A percentile compares a stretch with the other conserved stretches of the same genome.
Conservation (phyloP, 2,113 vertebrate genomes). For the Neogobius melanostomus region DNA sequence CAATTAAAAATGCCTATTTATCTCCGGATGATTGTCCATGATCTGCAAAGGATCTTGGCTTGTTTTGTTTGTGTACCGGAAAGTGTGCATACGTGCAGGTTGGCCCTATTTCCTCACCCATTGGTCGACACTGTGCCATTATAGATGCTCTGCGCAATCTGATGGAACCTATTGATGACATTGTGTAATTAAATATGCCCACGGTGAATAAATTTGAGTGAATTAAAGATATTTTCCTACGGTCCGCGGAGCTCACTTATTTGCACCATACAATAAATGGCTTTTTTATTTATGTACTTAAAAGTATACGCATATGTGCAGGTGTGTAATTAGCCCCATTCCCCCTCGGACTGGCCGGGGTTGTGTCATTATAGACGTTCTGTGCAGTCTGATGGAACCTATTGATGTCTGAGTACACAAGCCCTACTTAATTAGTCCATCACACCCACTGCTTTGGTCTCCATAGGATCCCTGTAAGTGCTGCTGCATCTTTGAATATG, state of each 20-base stretch:
- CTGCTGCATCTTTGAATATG: conserved; percentile 64
- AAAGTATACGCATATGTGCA: conserved; percentile 43
- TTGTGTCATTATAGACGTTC: conserved; percentile 64
- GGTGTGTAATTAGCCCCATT: conserved; percentile 68
- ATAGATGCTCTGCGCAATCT: too few species aligned
- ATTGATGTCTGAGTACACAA: conserved; percentile 75
- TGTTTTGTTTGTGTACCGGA: too few species aligned
- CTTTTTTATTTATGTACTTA: conserved; percentile 2
- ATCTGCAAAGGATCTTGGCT: too few species aligned
- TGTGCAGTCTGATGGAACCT: conserved; percentile 77
- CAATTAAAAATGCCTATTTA: too few species aligned
- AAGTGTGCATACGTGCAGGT: too few species aligned
- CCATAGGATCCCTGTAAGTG: conserved; percentile 64
- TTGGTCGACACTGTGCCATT: too few species aligned
- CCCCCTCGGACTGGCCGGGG: conserved; percentile 57
- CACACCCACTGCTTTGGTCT: conserved; percentile 74
- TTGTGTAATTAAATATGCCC: too few species aligned
- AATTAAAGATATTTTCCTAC: neutral
- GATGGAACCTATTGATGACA: too few species aligned
- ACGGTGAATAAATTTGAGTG: too few species aligned
- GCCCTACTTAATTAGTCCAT: conserved; percentile 74
- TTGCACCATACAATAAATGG: neutral
- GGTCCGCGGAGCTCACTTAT: neutral
- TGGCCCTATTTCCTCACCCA: too few species aligned
- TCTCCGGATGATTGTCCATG: too few species aligned